phyloP scores from a whole-genome alignment of 2,888 invertebrate species.

The Taenaris catops region DNA sequence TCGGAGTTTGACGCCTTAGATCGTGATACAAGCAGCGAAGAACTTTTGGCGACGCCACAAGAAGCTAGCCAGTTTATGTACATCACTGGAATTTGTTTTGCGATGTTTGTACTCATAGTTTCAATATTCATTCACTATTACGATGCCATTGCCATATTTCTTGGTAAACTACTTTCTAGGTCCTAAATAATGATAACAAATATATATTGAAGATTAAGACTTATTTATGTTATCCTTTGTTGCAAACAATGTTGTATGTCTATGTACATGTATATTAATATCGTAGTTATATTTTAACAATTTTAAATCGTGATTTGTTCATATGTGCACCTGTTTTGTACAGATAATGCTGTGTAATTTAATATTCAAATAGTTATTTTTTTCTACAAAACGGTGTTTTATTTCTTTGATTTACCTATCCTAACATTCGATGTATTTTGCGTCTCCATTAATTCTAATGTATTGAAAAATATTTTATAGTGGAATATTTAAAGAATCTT shows the following conservation, averaged over 20 bases:
- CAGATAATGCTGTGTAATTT: constrained; percentile 38
- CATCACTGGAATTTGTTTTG: constrained; percentile 80
- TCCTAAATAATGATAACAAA: constrained; percentile 26
- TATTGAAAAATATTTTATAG: too few relatives aligned
- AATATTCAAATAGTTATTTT: constrained; percentile 40
- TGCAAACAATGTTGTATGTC: constrained; percentile 12
- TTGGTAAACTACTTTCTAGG: constrained; percentile 46
- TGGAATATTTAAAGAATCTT: too few relatives aligned
- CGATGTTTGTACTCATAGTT: constrained; percentile 81
- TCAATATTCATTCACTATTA: constrained; percentile 82
- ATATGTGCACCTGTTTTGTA: constrained; percentile 37
- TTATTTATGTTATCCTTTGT: constrained; percentile 13
- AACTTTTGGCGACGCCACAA: constrained; percentile 71
- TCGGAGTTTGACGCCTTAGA: constrained; percentile 73
- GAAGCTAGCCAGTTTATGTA: constrained; percentile 82
- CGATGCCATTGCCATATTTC: constrained; percentile 45
- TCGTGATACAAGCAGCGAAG: constrained; percentile 70
- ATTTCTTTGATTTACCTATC: too few relatives aligned
- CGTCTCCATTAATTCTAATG: too few relatives aligned
- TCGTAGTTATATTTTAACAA: constrained; percentile 17
- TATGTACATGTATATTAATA: too few relatives aligned
- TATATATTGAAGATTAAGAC: constrained; percentile 9
- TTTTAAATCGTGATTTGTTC: constrained; percentile 9
- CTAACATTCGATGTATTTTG: too few relatives aligned
- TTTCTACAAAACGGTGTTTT: too few relatives aligned